Percentiles rank a stretch among this genome's conserved stretches.
These are phyloP conservation scores for Tachysurus fulvidraco DNA, from an alignment of 2,113 vertebrate genomes.

Conservation along the genomic window DNA sequence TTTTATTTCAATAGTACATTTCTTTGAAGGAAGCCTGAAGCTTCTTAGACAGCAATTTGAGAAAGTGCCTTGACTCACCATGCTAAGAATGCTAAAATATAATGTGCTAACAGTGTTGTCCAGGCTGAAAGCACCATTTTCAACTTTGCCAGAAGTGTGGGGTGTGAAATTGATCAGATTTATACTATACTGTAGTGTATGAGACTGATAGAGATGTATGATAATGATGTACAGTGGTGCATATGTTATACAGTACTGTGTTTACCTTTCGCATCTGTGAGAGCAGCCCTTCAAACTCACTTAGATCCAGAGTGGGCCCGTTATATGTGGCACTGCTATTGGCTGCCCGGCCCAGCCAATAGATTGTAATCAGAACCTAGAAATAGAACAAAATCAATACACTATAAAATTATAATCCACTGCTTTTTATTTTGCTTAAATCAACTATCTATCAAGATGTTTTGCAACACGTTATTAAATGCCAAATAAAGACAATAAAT, in stretches of 20 bases:
- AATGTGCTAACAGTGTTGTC: no score
- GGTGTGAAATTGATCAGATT: no score
- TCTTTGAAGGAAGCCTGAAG: neutral
- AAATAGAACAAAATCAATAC: conserved; percentile 19
- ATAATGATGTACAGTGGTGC: neutral
- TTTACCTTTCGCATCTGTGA: conserved; percentile 95
- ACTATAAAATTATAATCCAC: neutral
- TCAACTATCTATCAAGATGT: neutral
- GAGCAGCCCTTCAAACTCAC: conserved; percentile 91
- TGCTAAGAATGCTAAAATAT: neutral
- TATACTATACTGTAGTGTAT: neutral
- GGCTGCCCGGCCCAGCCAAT: conserved; percentile 94
- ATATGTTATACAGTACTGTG: neutral
- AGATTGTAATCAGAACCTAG: conserved; percentile 94
- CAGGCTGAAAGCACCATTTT: no score
- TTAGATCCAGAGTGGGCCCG: conserved; percentile 90
- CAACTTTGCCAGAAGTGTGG: no score
- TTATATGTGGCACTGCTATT: conserved; percentile 86
- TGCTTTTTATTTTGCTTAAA: neutral
- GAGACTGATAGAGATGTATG: neutral
- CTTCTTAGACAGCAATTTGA: neutral
- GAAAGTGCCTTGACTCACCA: no score
- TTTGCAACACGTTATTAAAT: neutral
- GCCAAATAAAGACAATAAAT: neutral
- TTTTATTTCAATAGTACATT: neutral